phyloP scores from a whole-genome alignment of 2,113 vertebrate species.

The Nesoenas mayeri region DNA sequence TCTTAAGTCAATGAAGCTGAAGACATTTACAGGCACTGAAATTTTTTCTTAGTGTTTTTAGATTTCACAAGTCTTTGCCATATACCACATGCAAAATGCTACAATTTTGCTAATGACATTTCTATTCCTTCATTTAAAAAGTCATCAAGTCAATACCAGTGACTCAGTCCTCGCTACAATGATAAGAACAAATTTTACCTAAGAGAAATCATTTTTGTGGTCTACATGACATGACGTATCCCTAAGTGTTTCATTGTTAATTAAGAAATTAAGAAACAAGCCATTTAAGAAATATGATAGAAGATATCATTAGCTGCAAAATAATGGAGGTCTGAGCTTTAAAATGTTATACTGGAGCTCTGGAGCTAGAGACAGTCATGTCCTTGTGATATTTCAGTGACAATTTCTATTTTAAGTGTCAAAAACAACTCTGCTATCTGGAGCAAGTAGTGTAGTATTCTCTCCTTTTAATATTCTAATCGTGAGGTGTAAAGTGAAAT shows the following conservation, averaged over 20 bases:
- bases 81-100: background rate
- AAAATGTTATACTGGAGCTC: conserved; percentile 63
- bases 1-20: conserved; percentile 1
- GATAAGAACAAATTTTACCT: conserved; percentile 7
- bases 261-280: conserved; percentile 26
- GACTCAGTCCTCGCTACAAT: background rate
- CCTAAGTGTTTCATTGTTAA: conserved; percentile 57
- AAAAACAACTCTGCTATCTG: conserved; percentile 80
- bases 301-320: conserved; percentile 62
- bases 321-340: conserved; percentile 65
- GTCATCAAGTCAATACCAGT: background rate
- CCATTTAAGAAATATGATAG: conserved; percentile 51
- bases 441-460: conserved; percentile 72
- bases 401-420: conserved; percentile 84
- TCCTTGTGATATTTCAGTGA: conserved; percentile 79
- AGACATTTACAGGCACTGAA: background rate
- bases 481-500: conserved; percentile 97
- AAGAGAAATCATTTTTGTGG: conserved; percentile 16
- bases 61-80: background rate
- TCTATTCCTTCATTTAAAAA: background rate
- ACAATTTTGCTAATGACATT: background rate
- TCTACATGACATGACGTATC: background rate
- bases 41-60: background rate
- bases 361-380: conserved; percentile 65
- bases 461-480: conserved; percentile 93